Base-by-base conservation (phyloP, 1,140 invertebrate species). In the Maconellicoccus hirsutus region DNA sequence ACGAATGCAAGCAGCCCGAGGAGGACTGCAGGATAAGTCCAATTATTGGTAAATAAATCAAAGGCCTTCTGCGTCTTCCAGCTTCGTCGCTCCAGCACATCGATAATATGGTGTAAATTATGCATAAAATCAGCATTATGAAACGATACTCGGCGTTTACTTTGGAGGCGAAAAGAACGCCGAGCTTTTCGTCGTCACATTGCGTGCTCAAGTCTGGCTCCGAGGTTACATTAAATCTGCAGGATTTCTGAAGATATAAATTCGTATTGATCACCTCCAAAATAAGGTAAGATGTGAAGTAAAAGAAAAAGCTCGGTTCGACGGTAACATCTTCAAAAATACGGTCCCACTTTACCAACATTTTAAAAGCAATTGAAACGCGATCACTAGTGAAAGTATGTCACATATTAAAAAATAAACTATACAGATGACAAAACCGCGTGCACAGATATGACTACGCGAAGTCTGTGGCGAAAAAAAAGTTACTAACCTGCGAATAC, bases 11-110 rank as follows among this genome's bases (percentile, higher is more conserved):
- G n/a, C 42, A 52, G 42, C 42, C 63, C 4, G 66, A 69, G 0
- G 63, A n/a, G 10, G 70, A 59, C 7, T 73, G 73, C 26, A 74
- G 14, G 19, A 74, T 69, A 25, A 73, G 71, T 1, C 75, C 75
- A 10, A 70, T 42, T 16, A 80, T 75, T 1, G 82, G 78, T 6
- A 82, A 42, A 1, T 81, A 70, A 25, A 84, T 75, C 0, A 81
- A 78, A 6, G 80, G 72, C 74, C 81, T 81, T 27, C 81, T 74
- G 8, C 80, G 76, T 16, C 74, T 70, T 26, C 72, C 74, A 59
- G 75, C 73, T 16, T 4, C 76, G 27, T 73, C 75, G 59, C 66
- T 76, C 75, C 69, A 80, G 25, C 38, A 77, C n/a, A 52, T 76
- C 12, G 75, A 70, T 69, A 77, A 78, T 19, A 77, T 61, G 27